Evolutionary conservation across 1,140 invertebrate species (phyloP), one percentile per base, ranked within the genome.

Genomic region (Luehdorfia chinensis): DNA sequence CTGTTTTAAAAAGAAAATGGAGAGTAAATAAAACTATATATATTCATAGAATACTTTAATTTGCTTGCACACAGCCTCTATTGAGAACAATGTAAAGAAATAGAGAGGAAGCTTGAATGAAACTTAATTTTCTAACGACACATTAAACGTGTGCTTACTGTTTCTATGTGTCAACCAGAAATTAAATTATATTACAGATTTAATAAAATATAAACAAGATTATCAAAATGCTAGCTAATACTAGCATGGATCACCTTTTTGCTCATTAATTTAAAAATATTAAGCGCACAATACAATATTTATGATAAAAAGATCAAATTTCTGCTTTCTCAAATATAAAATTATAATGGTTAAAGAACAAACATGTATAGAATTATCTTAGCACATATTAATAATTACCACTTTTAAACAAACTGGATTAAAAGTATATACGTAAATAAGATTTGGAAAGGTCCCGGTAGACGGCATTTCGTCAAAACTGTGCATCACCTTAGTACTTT

Each of bases 31-130:
- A 73, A 66, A 68, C 47, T 45, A 41, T 12, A 43, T 47, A 36
- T 48, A 44, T 68, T 74, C 53, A 67, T 74, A 83, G 71, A 80
- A 85, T 85, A 83, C 73, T 83, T 81, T 85, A 81, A 81, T 84
- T 83, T 85, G 63, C 66, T 75, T 78, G 76, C 78, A 85, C 81
- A 85, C 81, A 85, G 81, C 81, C 78, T 81, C 75, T 75, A 78
- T 75, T 75, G 70, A 76, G 75, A 81, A 83, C 64, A 75, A 75
- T 75, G 66, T 73, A 63, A 57, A 55, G 59, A 59, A 67, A 66
- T 55, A 55, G 45, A 60, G 56, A 64, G 51, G 64, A 71, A 69
- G 61, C 59, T 50, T 63, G 49, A 53, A 70, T 55, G 39, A 66
- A 67, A 71, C 60, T 51, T 52, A 45, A 31, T 55, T 34, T 45